phyloP scores from a whole-genome alignment of 2,888 invertebrate genomes.

The Heliconius erato region DNA sequence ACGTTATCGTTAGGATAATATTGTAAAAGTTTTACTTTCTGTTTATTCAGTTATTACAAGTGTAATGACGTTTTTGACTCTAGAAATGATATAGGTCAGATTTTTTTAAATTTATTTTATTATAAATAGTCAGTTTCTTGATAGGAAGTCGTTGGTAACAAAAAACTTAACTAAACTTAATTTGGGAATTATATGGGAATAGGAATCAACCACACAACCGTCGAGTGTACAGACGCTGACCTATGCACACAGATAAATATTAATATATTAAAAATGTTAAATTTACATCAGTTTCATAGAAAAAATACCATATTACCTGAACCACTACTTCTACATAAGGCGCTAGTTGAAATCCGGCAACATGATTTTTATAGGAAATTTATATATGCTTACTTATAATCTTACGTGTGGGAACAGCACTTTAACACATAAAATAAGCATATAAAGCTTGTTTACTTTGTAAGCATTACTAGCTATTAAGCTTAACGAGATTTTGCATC shows the following conservation, averaged over 20 bases:
- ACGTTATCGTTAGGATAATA: constrained; percentile 18
- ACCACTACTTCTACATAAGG: not conserved
- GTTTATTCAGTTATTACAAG: not conserved
- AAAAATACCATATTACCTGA: too few relatives aligned
- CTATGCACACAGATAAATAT: too few relatives aligned
- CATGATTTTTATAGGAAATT: not conserved
- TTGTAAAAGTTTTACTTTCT: constrained; percentile 16
- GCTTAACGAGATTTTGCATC: constrained; percentile 24
- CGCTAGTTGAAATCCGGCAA: not conserved
- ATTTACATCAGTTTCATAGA: too few relatives aligned
- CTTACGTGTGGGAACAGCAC: constrained; percentile 4
- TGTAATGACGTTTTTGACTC: not conserved
- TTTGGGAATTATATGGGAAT: too few relatives aligned
- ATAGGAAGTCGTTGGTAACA: too few relatives aligned
- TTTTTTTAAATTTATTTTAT: not conserved
- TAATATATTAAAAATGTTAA: too few relatives aligned
- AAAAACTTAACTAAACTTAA: too few relatives aligned
- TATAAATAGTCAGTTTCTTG: not conserved
- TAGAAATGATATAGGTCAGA: not conserved
- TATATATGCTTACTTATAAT: not conserved
- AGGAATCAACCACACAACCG: too few relatives aligned
- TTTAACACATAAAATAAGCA: constrained; percentile 5
- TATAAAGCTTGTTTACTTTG: constrained; percentile 15
- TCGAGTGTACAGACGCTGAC: too few relatives aligned
- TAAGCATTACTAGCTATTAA: constrained; percentile 25